These are phyloP conservation scores for Drosophila atripex DNA, from an alignment of 2,888 invertebrate species.

Conservation along the genomic window DNA sequence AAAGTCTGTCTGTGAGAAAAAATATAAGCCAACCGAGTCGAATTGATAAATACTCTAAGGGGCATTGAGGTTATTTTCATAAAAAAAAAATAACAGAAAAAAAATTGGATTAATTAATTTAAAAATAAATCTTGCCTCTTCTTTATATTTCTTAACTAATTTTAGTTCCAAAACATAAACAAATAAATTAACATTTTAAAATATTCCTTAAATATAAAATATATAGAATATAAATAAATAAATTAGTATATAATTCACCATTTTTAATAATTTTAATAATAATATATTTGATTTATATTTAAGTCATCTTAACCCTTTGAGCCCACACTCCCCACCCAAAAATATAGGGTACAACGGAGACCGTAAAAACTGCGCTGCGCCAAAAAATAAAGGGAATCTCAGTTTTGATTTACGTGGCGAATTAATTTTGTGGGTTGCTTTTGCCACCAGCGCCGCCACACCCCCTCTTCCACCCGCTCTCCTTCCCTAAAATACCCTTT, in stretches of 20 bases:
- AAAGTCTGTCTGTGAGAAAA: conserved; percentile 31
- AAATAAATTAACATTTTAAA: no score
- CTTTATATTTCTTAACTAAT: no score
- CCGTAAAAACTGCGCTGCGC: conserved; percentile 33
- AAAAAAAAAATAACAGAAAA: background rate
- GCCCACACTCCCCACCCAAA: background rate
- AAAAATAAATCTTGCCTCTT: no score
- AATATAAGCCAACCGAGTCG: conserved; percentile 11
- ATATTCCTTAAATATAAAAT: no score
- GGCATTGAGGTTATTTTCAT: background rate
- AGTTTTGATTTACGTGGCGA: conserved; percentile 74
- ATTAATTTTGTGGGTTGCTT: conserved; percentile 67
- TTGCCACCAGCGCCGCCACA: background rate
- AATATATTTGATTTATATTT: no score
- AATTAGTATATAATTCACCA: no score
- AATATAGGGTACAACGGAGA: conserved; percentile 2
- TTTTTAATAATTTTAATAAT: no score
- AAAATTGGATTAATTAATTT: no score
- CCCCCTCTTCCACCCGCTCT: background rate
- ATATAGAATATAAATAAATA: background rate
- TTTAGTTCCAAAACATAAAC: no score
- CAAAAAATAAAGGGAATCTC: conserved; percentile 48
- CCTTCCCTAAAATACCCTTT: background rate
- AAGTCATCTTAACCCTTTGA: background rate
- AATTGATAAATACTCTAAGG: conserved; percentile 33